Base-by-base conservation (phyloP, 2,888 invertebrate genomes). In the Chelonus formosanus region DNA sequence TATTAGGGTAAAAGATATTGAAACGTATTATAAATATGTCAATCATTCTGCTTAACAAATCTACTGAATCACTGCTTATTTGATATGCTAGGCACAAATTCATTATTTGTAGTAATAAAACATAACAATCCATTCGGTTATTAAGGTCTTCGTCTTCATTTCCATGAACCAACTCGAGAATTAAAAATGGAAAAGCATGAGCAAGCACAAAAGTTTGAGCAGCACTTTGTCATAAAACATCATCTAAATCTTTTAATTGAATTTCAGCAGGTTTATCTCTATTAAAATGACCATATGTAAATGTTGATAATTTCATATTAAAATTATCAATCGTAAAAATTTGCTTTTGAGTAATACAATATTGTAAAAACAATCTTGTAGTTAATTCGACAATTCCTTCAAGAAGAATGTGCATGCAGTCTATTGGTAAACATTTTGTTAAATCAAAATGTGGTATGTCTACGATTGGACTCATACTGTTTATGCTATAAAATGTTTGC, bases 391-490 rank as follows among this genome's bases (percentile, higher is more conserved):
- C 45, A 6, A 71, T 63, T 3, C 71, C 67, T 55, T 69, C 59
- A 20, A 72, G 68, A 45, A 72, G 44, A 40, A 56, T 50, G 65
- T 70, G 71, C 64, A 67, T 67, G 10, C 35, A 10, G 50, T 67
- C 64, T 52, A 63, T 63, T 2, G 67, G 60, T 6, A 67, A 52
- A 35, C 67, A 58, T 4, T 43, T 40, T 3, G 59, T 64, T 35
- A 67, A 54, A 35, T 64, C 67, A 44, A 67, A 54, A 20, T 54
- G 31, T 6, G 52, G 40, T 40, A 68, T 45, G 52, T 59, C 59
- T 4, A 50, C 45, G 6, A 70, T 54, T 8, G 47, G 63, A 58
- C 67, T 63, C 57, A 32, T 48, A 40, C 43, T 50, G 32, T 67
- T 63, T 31, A 67, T 40, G 5, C 40, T 5, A 40, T 40, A 40